Percentiles rank a stretch among this genome's conserved stretches.
phyloP scores from a whole-genome alignment of 2,888 invertebrate genomes.

The Quadroppia sp. region DNA sequence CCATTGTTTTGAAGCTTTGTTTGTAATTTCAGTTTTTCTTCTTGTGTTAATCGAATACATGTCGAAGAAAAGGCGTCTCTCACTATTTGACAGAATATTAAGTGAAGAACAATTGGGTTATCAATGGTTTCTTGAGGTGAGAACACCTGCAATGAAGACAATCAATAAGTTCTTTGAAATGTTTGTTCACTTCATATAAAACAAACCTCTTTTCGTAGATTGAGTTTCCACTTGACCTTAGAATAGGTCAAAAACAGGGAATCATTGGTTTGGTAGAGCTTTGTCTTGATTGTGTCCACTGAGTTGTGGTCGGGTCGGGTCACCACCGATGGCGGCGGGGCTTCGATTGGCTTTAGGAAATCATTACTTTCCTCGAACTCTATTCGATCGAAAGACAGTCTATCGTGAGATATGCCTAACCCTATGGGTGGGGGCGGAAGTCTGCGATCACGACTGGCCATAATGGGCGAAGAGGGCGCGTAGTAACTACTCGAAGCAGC shows the following conservation, averaged over 20 bases:
- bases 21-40: conserved; percentile 61
- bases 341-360: conserved; percentile 60
- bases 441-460: conserved; percentile 47
- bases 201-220: conserved; percentile 77
- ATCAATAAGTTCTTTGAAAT: neutral
- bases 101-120: conserved; percentile 64
- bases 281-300: conserved; percentile 52
- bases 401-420: conserved; percentile 44
- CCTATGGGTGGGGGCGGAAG: conserved; percentile 47
- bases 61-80: conserved; percentile 61
- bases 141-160: conserved; percentile 61
- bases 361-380: conserved; percentile 64
- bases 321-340: conserved; percentile 44
- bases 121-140: conserved; percentile 74
- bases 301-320: conserved; percentile 44
- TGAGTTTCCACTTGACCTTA: conserved; percentile 81
- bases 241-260: conserved; percentile 78
- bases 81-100: conserved; percentile 71
- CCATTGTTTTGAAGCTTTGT: conserved; percentile 64
- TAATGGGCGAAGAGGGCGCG: conserved; percentile 46
- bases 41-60: conserved; percentile 61
- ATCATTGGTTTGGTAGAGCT: conserved; percentile 63
- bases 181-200: neutral
- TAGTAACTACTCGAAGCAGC: conserved; percentile 47
- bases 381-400: conserved; percentile 57